phyloP scores from a whole-genome alignment of 2,888 invertebrate genomes.

The Lepidonotus clava region DNA sequence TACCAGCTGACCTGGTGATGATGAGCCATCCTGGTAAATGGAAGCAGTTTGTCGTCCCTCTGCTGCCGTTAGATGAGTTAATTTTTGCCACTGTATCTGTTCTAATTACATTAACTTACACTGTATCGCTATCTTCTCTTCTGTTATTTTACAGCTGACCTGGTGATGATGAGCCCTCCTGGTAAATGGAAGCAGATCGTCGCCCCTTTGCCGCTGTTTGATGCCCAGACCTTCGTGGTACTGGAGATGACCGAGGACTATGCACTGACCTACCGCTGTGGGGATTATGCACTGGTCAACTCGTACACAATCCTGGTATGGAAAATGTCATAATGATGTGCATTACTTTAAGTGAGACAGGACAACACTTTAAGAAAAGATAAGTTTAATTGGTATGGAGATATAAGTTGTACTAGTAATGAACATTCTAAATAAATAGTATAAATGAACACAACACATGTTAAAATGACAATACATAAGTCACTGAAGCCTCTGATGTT shows the following conservation, averaged over 20 bases:
- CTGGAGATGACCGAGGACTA: slow-evolving; percentile 43
- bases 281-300: background rate
- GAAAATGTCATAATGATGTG: too few species aligned
- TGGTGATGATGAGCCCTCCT: slow-evolving; percentile 5
- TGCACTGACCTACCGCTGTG: slow-evolving; percentile 26
- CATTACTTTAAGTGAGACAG: too few species aligned
- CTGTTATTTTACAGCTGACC: background rate
- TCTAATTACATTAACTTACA: background rate
- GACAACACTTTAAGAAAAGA: too few species aligned
- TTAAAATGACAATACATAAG: too few species aligned
- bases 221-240: slow-evolving; percentile 9
- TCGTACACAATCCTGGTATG: slow-evolving; percentile 31
- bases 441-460: too few species aligned
- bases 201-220: slow-evolving; percentile 13
- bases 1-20: background rate
- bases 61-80: too few species aligned
- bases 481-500: too few species aligned
- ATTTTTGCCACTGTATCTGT: too few species aligned
- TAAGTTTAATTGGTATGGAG: too few species aligned
- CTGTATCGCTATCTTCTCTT: background rate
- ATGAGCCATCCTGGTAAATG: background rate
- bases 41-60: background rate
- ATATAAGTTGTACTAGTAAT: too few species aligned
- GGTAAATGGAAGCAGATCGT: slow-evolving; percentile 34
- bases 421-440: too few species aligned